Evolutionary conservation across 2,113 vertebrate genomes (phyloP), one percentile per base, ranked within the genome.

Genomic region (Jaculus jaculus): DNA sequence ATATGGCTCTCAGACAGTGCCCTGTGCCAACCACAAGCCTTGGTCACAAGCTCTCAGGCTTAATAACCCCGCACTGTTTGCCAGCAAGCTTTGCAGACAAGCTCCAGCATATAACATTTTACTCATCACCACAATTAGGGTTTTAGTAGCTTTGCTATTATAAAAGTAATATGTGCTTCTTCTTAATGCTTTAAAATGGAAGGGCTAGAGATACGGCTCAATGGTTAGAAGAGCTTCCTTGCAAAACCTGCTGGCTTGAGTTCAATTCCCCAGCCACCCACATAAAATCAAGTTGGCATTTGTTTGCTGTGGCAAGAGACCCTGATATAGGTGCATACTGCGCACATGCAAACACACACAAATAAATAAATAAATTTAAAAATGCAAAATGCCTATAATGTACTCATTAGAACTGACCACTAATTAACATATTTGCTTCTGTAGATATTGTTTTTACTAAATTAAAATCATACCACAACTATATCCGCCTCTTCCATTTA

Each of bases 151-250:
- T 80, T 86, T 69, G 37, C 32, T 86, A 66, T 74, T 69, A 84
- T 61, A 74, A 85, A 90, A 91, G 37, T 66, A 86, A 32, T 17
- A 71, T 10, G 23, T 89, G 60, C 7, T 84, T 93, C 89, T 81
- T 66, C 63, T 74, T 73, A 81, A 61, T 69, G 73, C 51, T 51
- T 51, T 51, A 51, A 51, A 51, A 51, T 51, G 51, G 12, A 12
- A 12, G 51, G 51, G n/a, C n/a, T n/a, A n/a, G n/a, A n/a, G n/a
- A n/a, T n/a, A n/a, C n/a, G n/a, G n/a, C n/a, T n/a, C n/a, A n/a
- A n/a, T n/a, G n/a, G n/a, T n/a, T n/a, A n/a, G n/a, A n/a, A n/a
- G n/a, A n/a, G n/a, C n/a, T n/a, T n/a, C n/a, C n/a, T n/a, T 51
- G 51, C 51, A 51, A 51, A 51, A 12, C 51, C 51, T 51, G 51